A percentile compares a stretch with the other conserved stretches of the same genome.
These are phyloP conservation scores for Sus scrofa DNA, from an alignment of 2,113 vertebrate species.

Conservation along the genomic window DNA sequence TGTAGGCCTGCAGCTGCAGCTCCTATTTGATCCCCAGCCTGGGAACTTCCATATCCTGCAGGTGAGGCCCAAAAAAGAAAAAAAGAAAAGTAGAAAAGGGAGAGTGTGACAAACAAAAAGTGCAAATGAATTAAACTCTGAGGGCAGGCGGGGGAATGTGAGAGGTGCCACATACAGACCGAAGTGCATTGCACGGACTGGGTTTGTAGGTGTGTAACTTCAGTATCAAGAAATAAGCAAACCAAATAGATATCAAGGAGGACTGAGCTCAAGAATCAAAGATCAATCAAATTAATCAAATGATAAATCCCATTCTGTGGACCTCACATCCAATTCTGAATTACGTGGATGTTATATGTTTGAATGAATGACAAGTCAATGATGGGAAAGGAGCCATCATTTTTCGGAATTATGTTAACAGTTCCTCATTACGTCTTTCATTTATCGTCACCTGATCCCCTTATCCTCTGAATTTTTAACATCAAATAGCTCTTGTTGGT, in stretches of 20 bases:
- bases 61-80: too few relatives aligned
- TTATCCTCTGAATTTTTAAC: neutral
- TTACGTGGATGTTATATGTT: rapidly evolving
- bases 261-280: neutral
- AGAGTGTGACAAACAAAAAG: neutral
- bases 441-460: neutral
- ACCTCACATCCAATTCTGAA: neutral
- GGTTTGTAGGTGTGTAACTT: neutral
- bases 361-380: neutral
- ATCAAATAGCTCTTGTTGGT: neutral
- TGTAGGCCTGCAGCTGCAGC: too few relatives aligned
- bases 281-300: neutral
- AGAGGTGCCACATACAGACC: rapidly evolving
- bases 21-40: too few relatives aligned
- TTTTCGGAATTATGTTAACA: too few relatives aligned
- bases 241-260: neutral
- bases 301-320: neutral
- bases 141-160: neutral
- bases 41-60: too few relatives aligned
- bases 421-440: neutral
- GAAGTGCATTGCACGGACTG: neutral
- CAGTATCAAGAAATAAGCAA: neutral
- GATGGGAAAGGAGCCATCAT: too few relatives aligned
- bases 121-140: neutral
- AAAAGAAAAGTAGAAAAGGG: neutral